phyloP scores from a whole-genome alignment of 2,113 vertebrate genomes.

The Gambusia affinis region DNA sequence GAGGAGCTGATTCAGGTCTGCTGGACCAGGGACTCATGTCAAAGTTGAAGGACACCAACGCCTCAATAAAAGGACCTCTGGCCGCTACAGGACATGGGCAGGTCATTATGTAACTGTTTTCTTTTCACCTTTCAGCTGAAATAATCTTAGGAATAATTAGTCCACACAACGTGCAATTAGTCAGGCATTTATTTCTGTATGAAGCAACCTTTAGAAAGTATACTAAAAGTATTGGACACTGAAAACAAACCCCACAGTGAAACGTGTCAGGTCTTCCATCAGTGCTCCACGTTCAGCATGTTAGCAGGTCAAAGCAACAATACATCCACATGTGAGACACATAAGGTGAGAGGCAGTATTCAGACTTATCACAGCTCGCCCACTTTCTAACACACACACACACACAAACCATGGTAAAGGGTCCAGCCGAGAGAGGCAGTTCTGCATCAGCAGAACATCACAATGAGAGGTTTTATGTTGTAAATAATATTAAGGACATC shows the following conservation, averaged over 20 bases:
- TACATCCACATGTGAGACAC: too few species aligned
- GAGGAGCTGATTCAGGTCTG: too few species aligned
- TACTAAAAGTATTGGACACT: neutral
- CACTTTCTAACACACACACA: neutral
- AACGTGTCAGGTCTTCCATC: neutral
- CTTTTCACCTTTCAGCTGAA: too few species aligned
- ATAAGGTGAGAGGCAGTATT: too few species aligned
- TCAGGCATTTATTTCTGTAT: constrained; percentile 57
- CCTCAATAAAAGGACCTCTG: too few species aligned
- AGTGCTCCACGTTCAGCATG: constrained; percentile 24
- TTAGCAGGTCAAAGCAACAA: neutral
- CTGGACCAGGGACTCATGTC: too few species aligned
- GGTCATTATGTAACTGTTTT: too few species aligned
- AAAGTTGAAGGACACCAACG: too few species aligned
- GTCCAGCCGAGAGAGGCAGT: constrained; percentile 45
- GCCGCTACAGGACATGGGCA: too few species aligned
- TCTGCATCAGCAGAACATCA: constrained; percentile 37
- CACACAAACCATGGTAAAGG: neutral
- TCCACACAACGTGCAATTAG: neutral
- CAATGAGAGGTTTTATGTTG: constrained; percentile 42
- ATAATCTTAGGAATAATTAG: neutral
- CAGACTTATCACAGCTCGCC: too few species aligned
- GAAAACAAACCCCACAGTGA: too few species aligned
- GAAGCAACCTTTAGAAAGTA: constrained; percentile 22
- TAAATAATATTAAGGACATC: constrained; percentile 45